Evolutionary conservation across 2,797 vertebrate genomes (phyloP).

Genomic region (Melanotaenia parkinsoni): DNA sequence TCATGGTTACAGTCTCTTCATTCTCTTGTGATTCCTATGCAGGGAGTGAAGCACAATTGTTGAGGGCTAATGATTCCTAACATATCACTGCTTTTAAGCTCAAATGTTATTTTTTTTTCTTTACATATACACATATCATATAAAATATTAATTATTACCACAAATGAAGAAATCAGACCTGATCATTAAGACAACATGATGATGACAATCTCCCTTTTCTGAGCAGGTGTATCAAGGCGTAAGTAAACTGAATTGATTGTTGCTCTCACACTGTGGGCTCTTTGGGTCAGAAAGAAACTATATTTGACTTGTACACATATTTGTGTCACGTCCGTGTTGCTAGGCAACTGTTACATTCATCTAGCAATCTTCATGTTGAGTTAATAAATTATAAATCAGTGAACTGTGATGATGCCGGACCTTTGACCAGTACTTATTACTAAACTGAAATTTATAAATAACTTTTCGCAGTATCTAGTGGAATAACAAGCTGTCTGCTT

Average conservation of each 20-base stretch:
- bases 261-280: constrained; percentile 34
- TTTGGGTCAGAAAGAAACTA: constrained; percentile 41
- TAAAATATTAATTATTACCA: not conserved
- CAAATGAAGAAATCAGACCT: not conserved
- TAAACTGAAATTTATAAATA: constrained; percentile 12
- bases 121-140: no score
- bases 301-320: constrained; percentile 47
- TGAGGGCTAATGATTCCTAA: constrained; percentile 23
- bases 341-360: constrained; percentile 69
- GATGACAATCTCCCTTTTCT: constrained; percentile 19
- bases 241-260: constrained; percentile 63
- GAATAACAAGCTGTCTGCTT: not conserved
- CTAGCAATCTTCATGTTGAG: constrained; percentile 41
- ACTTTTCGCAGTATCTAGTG: not conserved
- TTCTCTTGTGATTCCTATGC: constrained; percentile 50
- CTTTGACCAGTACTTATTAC: constrained; percentile 30
- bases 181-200: not conserved
- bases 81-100: not conserved
- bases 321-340: constrained; percentile 64
- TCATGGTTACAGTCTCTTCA: constrained; percentile 76
- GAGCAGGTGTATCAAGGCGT: constrained; percentile 50
- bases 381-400: constrained; percentile 66
- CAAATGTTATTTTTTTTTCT: not conserved
- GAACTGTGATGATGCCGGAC: constrained; percentile 40
- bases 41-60: constrained; percentile 40